Base-by-base conservation (phyloP, 2,113 vertebrate genomes). In the Siphamia tubifer region DNA sequence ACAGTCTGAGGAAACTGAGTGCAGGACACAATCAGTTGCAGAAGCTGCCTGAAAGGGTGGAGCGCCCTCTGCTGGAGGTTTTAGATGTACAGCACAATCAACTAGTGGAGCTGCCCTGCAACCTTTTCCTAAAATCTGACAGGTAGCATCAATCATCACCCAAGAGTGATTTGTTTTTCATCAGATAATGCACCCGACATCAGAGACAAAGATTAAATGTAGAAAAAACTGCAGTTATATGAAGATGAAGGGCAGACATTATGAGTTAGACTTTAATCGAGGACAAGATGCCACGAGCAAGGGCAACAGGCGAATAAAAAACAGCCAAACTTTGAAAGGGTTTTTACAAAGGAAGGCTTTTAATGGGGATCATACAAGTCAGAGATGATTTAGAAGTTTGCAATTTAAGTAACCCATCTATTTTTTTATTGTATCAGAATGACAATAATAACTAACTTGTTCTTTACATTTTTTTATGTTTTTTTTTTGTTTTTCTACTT, bases 11-110 rank as follows among this genome's bases (percentile, higher is more conserved):
- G 84, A 99, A 99, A 82, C 84, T 99, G n/a, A 92, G 97, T 71
- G 93, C 88, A 0, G 96, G 96, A 77, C 93, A 99, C 67, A 99
- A 99, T 87, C 81, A 87, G 83, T 85, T 99, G 71, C 90, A 89
- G 63, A 92, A 92, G 73, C 93, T 99, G 12, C 96, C 98, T 1
- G 96, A 99, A 52, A 90, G 94, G 23, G 91, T 98, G 0, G 96
- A 99, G 64, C 89, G 91, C 67, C 96, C 84, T 0, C 94, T 94
- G 0, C 92, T 98, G 83, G 98, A 99, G 77, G 94, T 99, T 74
- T 77, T 99, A 42, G 97, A 99, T 0, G 83, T 99, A 17, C 98
- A 99, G 25, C 98, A 98, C 90, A 99, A 99, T 91, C 95, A 95
- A 79, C 93, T 99, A 6, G 55, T 86, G 17, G 98, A 99, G 89